Base-by-base conservation (phyloP, 2,113 vertebrate genomes). In the Gambusia affinis region DNA sequence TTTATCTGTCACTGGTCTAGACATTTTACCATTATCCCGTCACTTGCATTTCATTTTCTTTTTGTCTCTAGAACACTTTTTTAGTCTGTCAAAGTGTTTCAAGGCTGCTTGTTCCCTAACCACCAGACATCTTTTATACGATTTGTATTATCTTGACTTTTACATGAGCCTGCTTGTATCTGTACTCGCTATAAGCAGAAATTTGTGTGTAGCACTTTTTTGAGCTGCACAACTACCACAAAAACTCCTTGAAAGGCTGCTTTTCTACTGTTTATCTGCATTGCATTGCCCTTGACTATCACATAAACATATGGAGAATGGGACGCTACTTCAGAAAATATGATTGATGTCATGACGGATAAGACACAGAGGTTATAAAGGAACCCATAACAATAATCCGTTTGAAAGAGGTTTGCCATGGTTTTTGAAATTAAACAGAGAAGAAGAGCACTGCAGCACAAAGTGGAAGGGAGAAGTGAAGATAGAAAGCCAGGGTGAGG, bases 91-190 rank as follows among this genome's bases (percentile, higher is more conserved):
- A 62, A 76, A 79, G 24, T 42, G 3, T 72, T 68, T 51, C 67
- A 60, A 77, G 78, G 74, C 85, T 80, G 73, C 71, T 72, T 81
- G 75, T 66, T 78, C 61, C 27, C 70, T 63, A 61, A 84, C 83
- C 84, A 73, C 2, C 75, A 87, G 81, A 90, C 85, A 78, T 90
- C 88, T 82, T 74, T 92, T 91, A 88, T 76, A 76, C 87, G 86
- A 91, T 92, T 89, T 91, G 91, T 92, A 84, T 90, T 91, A 89
- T 92, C 85, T 92, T 92, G 91, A 92, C 91, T 93, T 90, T 89
- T 91, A 87, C 91, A 92, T 75, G 86, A 27, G 83, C 73, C 51
- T 79, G 86, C 90, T 89, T 90, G 90, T 92, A 93, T 93, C 91
- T 91, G 83, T 86, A 81, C 86, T 91, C 70, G 88, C 88, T 88